These are phyloP conservation scores for Lordiphosa fenestrarum DNA, from an alignment of 2,888 invertebrate genomes.

Conservation along the genomic window DNA sequence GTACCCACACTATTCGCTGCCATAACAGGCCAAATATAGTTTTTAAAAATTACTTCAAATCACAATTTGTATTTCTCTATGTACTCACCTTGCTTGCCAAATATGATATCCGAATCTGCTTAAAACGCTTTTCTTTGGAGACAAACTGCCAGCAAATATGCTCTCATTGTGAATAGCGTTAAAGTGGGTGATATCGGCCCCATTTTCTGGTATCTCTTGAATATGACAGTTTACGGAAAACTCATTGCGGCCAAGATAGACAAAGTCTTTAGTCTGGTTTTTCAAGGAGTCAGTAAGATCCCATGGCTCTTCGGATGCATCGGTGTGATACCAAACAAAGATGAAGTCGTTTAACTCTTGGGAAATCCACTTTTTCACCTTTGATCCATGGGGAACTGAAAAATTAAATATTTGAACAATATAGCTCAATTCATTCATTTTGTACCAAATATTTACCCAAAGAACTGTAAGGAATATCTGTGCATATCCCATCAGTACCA, in stretches of 20 bases:
- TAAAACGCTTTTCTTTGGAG: conserved; percentile 69
- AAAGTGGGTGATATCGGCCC: conserved; percentile 91
- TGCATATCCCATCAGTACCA: conserved; percentile 87
- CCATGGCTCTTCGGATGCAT: conserved; percentile 87
- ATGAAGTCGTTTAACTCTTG: conserved; percentile 87
- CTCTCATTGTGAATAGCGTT: conserved; percentile 87
- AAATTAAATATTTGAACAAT: background rate
- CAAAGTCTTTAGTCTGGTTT: conserved; percentile 82
- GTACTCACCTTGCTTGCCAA: conserved; percentile 81
- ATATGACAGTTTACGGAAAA: conserved; percentile 89
- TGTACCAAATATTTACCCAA: conserved; percentile 10
- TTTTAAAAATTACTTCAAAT: background rate
- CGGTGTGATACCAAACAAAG: conserved; percentile 92
- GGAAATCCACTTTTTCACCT: conserved; percentile 86
- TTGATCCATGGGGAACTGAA: conserved; percentile 86
- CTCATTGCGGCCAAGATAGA: conserved; percentile 88
- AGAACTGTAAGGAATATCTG: conserved; percentile 86
- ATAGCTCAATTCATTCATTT: background rate
- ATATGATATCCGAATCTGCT: conserved; percentile 81
- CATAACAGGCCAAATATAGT: too few species aligned
- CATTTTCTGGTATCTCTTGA: conserved; percentile 92
- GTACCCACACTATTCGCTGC: too few species aligned
- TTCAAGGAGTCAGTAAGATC: conserved; percentile 82
- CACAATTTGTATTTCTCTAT: background rate
- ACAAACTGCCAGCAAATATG: conserved; percentile 81